Evolutionary conservation across 2,797 vertebrate genomes (phyloP).

Genomic region (Chloroceryle inda): DNA sequence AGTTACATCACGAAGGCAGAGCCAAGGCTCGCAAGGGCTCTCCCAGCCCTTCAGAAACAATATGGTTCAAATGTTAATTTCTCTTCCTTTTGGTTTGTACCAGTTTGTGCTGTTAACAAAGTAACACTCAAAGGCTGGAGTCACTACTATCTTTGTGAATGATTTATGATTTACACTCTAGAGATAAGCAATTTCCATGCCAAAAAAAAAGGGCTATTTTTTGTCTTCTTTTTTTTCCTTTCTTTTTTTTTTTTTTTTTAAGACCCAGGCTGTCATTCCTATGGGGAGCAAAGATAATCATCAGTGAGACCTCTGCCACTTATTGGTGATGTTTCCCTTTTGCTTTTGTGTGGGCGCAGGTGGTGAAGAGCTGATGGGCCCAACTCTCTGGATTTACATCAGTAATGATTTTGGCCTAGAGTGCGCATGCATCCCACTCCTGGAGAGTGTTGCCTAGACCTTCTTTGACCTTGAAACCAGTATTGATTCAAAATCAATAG

Average conservation of each 20-base stretch:
- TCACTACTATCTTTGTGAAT: conserved; percentile 73
- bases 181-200: conserved; percentile 74
- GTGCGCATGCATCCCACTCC: not conserved
- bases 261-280: not conserved
- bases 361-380: not conserved
- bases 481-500: conserved; percentile 29
- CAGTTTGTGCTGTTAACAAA: conserved; percentile 73
- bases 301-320: not conserved
- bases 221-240: not conserved
- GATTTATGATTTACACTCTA: conserved; percentile 80
- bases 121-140: conserved; percentile 76
- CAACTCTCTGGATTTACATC: not conserved
- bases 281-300: conserved; percentile 4
- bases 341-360: not conserved
- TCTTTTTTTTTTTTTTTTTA: not conserved
- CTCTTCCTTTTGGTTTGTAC: conserved; percentile 75
- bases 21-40: not conserved
- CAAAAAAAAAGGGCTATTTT: not conserved
- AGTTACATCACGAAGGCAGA: conserved; percentile 7
- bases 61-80: conserved; percentile 74
- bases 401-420: not conserved
- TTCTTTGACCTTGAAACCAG: conserved; percentile 31
- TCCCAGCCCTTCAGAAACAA: conserved; percentile 62
- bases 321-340: not conserved
- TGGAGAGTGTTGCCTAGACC: not conserved